Evolutionary conservation across 2,113 vertebrate genomes (phyloP), one percentile per base, ranked within the genome.

Genomic region (Arothron firmamentum): DNA sequence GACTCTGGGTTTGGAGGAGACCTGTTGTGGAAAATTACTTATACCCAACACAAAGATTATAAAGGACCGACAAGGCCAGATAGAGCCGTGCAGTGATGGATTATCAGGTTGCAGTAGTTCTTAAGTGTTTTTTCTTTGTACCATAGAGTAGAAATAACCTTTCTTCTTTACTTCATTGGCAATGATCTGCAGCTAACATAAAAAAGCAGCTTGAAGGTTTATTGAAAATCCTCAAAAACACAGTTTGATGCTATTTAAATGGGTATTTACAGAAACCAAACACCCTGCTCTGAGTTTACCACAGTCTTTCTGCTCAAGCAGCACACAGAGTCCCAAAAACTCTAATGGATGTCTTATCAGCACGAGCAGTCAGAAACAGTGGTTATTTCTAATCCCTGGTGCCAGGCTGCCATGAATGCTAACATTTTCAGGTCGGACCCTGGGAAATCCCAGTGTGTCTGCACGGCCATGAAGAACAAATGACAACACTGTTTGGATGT

Each of bases 11-110:
- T 61, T 15, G 21, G 59, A 62, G 61, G 57, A 58, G 62, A 57
- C 51, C 62, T 52, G 53, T 65, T 65, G 56, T 21, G 58, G 77
- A 77, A 69, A 79, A 75, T 65, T 21, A 19, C 60, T 65, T 20
- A 28, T 8, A 16, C 55, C 68, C 14, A 7, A 7, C 67, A 67
- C 52, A 52, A 6, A 28, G 25, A 67, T 74, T 63, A 61, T 77
- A 73, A 47, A 48, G 38, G 59, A 60, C 67, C 59, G 63, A 66
- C 54, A 15, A 43, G 47, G 46, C 49, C 59, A 62, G 69, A 74
- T 77, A 70, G 74, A 76, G 14, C 11, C 54, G 65, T 61, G 56
- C 55, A 52, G 65, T 72, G 66, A 68, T 42, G 43, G 61, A 65
- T 73, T 38, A 63, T 75, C 52, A 52, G 46, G 21, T 62, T 7